Conservation (phyloP, 2,113 vertebrate species). For the Thamnaconus septentrionalis region DNA sequence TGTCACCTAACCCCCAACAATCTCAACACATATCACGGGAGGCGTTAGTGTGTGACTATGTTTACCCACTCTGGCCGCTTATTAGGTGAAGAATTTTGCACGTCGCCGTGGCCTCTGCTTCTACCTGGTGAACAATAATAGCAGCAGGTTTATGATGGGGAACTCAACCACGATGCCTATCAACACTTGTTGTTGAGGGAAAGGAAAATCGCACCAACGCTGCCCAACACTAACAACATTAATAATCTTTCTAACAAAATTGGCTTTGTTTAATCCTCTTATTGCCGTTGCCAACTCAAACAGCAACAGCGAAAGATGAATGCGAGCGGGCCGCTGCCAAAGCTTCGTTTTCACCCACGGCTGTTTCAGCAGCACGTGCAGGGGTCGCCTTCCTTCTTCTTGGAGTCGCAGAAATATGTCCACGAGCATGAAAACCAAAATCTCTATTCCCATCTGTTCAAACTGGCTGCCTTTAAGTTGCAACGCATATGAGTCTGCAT, state of each 20-base stretch:
- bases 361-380: constrained; percentile 13
- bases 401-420: no score
- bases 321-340: constrained; percentile 49
- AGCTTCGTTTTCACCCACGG: constrained; percentile 56
- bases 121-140: no score
- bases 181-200: no score
- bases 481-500: no score
- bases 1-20: constrained; percentile 70
- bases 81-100: constrained; percentile 48
- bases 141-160: no score
- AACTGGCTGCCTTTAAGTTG: no score
- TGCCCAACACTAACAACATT: constrained; percentile 42
- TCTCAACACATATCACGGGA: constrained; percentile 51
- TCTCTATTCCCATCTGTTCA: no score
- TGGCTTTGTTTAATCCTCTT: constrained; percentile 47
- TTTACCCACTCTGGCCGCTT: constrained; percentile 41
- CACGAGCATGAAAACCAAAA: no score
- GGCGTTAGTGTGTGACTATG: constrained; percentile 28
- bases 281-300: constrained; percentile 57
- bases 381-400: no score
- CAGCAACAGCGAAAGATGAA: constrained; percentile 50
- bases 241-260: constrained; percentile 37
- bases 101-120: no score
- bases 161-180: no score
- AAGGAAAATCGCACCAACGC: constrained; percentile 14